Percentiles rank a stretch among this genome's conserved stretches.
These are phyloP conservation scores for Agrotis clavis DNA, from an alignment of 2,888 invertebrate species.

Conservation along the genomic window DNA sequence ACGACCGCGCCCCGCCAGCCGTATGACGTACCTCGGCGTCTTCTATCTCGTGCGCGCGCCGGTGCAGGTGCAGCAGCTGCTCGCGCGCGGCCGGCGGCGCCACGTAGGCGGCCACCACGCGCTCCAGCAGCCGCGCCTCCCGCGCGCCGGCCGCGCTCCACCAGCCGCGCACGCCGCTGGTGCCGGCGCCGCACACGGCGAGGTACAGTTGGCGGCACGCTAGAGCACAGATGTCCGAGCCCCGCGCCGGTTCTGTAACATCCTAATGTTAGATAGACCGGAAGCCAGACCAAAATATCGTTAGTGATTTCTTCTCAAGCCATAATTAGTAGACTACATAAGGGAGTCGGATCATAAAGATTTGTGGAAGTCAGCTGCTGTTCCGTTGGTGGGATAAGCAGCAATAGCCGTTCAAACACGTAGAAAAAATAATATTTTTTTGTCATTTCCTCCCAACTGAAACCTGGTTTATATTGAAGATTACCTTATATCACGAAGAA, in stretches of 20 bases:
- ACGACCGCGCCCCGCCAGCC: neutral
- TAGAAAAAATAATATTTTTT: no score
- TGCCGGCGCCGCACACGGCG: slow-evolving; percentile 92
- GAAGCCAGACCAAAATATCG: no score
- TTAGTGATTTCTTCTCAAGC: no score
- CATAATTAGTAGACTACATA: no score
- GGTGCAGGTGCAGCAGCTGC: slow-evolving; percentile 61
- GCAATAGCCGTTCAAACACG: no score
- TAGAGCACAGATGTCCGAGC: slow-evolving; percentile 37
- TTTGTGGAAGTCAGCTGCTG: no score
- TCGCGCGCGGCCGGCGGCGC: slow-evolving; percentile 63
- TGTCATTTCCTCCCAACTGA: no score
- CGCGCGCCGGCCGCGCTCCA: slow-evolving; percentile 94
- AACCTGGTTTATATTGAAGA: no score
- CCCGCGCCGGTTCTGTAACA: slow-evolving; percentile 27
- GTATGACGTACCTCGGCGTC: slow-evolving; percentile 75
- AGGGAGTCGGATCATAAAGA: no score
- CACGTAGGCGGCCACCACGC: slow-evolving; percentile 90
- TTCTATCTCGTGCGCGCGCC: slow-evolving; percentile 55
- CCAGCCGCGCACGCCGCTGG: slow-evolving; percentile 91
- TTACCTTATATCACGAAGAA: no score
- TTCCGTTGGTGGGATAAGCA: no score
- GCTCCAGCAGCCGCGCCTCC: slow-evolving; percentile 72
- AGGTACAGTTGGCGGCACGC: slow-evolving; percentile 45
- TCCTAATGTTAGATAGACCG: neutral